phyloP scores from a whole-genome alignment of 2,113 vertebrate species.

The Leptobrachium leishanense region DNA sequence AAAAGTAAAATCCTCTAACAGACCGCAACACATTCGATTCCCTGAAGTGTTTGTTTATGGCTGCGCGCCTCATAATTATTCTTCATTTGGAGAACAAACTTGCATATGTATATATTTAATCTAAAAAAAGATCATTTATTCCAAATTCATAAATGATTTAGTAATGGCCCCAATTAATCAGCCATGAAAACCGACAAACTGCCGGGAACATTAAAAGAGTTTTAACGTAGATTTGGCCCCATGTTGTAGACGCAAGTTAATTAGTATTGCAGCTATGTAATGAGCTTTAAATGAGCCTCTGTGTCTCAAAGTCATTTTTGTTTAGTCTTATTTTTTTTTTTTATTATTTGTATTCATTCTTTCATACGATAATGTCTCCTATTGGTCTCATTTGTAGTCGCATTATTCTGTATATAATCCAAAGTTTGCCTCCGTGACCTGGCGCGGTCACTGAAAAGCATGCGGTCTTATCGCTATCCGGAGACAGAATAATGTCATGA shows the following conservation, averaged over 20 bases:
- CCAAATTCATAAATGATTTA: conserved; percentile 33
- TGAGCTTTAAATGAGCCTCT: conserved; percentile 44
- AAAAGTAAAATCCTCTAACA: too few species aligned
- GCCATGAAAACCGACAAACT: conserved; percentile 16
- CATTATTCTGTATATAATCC: too few species aligned
- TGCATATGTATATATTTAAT: conserved; percentile 34
- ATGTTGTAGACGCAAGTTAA: conserved; percentile 20
- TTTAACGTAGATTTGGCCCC: conserved; percentile 10
- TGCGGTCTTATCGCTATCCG: too few species aligned
- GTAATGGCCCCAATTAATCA: conserved; percentile 44
- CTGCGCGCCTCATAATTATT: conserved; percentile 1
- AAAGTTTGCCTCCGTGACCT: too few species aligned
- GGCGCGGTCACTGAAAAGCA: too few species aligned
- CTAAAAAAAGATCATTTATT: conserved; percentile 38
- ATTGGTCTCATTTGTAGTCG: not conserved
- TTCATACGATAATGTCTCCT: not conserved
- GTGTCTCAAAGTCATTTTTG: conserved; percentile 12
- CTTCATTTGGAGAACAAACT: conserved; percentile 33
- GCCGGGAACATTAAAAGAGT: conserved; percentile 23
- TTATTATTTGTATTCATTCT: not conserved
- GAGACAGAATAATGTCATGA: too few species aligned
- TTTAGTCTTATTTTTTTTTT: conserved; percentile 1
- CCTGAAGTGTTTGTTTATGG: conserved; percentile 20
- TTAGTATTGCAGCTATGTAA: conserved; percentile 39
- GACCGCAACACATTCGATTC: not conserved